These are phyloP conservation scores for Mastigias papua DNA, from an alignment of 30 jellyfish, hydroid and myxozoan species.

Conservation along the genomic window DNA sequence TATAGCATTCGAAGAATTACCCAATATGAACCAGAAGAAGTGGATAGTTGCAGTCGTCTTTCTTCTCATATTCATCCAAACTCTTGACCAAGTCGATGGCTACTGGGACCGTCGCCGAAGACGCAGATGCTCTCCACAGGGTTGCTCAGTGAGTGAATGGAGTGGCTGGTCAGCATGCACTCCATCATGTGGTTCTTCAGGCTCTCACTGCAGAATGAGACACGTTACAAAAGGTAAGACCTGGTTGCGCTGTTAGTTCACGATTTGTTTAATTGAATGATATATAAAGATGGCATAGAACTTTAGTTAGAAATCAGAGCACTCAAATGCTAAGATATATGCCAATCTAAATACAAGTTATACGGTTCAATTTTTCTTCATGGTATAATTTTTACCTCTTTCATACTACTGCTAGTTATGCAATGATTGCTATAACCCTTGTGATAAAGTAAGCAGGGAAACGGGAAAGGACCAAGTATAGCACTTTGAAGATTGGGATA, in stretches of 20 bases:
- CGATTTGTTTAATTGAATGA: no score
- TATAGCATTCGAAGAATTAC: neutral
- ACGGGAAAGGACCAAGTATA: no score
- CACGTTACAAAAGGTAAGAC: conserved; percentile 41
- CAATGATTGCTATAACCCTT: no score
- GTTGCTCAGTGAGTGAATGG: conserved; percentile 60
- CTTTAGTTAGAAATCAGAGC: no score
- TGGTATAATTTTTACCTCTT: no score
- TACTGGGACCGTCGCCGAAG: conserved; percentile 66
- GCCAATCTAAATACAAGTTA: no score
- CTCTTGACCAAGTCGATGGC: conserved; percentile 24
- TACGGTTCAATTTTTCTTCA: no score
- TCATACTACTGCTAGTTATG: no score
- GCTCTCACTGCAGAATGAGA: conserved; percentile 48
- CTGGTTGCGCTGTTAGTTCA: neutral
- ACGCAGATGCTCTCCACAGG: conserved; percentile 58
- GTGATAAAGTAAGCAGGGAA: no score
- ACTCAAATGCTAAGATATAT: no score
- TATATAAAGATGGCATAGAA: no score
- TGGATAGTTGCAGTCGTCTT: neutral
- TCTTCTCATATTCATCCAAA: conserved; percentile 13
- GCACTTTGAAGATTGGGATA: no score
- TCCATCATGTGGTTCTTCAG: conserved; percentile 62
- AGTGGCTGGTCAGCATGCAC: conserved; percentile 64
- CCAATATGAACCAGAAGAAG: neutral